A percentile compares a stretch with the other conserved stretches of the same genome.
Evolutionary conservation across 1,140 invertebrate species (phyloP).

Genomic region (Drosophila erecta): DNA sequence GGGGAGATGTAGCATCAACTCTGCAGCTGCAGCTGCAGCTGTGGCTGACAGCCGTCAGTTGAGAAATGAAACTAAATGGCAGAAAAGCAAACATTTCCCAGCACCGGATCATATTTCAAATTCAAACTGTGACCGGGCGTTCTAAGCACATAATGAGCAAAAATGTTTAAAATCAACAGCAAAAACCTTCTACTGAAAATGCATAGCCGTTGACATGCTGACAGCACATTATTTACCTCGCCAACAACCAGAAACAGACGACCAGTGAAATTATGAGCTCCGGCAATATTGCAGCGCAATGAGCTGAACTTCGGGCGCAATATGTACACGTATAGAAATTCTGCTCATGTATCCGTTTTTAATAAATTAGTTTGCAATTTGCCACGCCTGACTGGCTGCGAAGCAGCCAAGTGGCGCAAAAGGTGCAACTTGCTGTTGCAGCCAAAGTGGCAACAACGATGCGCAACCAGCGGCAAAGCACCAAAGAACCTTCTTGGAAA

Average conservation of each 20-base stretch:
- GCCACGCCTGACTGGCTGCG: conserved; percentile 45
- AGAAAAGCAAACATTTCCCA: conserved; percentile 28
- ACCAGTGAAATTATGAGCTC: conserved; percentile 46
- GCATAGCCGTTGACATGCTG: conserved; percentile 55
- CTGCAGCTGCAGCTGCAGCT: conserved; percentile 3
- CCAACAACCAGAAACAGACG: background rate
- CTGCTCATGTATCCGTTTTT: conserved; percentile 60
- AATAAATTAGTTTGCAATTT: conserved; percentile 65
- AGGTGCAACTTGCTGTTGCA: conserved; percentile 26
- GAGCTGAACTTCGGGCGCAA: conserved; percentile 23
- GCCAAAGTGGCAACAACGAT: conserved; percentile 37
- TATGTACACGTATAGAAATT: conserved; percentile 26
- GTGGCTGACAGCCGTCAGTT: conserved; percentile 40
- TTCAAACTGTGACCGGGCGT: conserved; percentile 26
- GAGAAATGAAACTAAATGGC: conserved; percentile 58
- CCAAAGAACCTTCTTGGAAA: conserved; percentile 16
- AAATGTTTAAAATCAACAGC: conserved; percentile 43
- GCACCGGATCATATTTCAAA: conserved; percentile 47
- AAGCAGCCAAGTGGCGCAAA: conserved; percentile 10
- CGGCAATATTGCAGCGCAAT: conserved; percentile 51
- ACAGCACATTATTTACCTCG: conserved; percentile 60
- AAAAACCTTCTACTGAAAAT: conserved; percentile 31
- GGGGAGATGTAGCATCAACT: background rate
- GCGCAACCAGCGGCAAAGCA: background rate
- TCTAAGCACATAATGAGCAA: conserved; percentile 47